Conservation (phyloP, 2,797 vertebrate genomes). For the Pachyuromys duprasi region DNA sequence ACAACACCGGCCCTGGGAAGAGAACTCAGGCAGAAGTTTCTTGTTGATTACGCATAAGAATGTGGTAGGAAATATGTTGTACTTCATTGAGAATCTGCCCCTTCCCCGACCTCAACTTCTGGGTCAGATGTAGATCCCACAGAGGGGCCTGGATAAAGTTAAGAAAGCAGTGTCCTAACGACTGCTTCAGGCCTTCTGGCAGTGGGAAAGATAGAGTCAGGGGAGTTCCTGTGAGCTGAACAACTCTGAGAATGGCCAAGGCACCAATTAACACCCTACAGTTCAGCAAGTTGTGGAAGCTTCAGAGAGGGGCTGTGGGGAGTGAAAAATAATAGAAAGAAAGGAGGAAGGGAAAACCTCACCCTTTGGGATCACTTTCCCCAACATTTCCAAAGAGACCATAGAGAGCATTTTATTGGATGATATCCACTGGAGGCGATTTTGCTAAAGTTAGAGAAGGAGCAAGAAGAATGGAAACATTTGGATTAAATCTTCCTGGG, state of each 20-base stretch:
- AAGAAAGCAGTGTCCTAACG: not conserved
- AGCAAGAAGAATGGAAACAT: not conserved
- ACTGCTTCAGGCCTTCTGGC: not conserved
- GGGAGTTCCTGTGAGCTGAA: not conserved
- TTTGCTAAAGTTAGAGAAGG: not conserved
- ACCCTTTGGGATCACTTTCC: not conserved
- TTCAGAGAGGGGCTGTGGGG: not conserved
- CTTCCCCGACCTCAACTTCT: not conserved
- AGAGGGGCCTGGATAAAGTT: not conserved
- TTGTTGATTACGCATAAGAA: not conserved
- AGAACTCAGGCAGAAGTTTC: not conserved
- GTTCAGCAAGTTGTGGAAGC: not conserved
- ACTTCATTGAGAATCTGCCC: not conserved
- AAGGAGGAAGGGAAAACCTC: not conserved
- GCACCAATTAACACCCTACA: not conserved
- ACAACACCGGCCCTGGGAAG: accelerated
- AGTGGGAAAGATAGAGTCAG: not conserved
- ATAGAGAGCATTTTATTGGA: not conserved
- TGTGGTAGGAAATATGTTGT: not conserved
- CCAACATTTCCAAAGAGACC: not conserved
- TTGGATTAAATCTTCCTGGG: not conserved
- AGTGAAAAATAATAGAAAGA: not conserved
- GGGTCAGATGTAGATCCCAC: not conserved
- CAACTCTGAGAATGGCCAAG: not conserved
- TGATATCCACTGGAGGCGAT: not conserved